Conservation (phyloP, 2,888 invertebrate species). For the Melipona bicolor region DNA sequence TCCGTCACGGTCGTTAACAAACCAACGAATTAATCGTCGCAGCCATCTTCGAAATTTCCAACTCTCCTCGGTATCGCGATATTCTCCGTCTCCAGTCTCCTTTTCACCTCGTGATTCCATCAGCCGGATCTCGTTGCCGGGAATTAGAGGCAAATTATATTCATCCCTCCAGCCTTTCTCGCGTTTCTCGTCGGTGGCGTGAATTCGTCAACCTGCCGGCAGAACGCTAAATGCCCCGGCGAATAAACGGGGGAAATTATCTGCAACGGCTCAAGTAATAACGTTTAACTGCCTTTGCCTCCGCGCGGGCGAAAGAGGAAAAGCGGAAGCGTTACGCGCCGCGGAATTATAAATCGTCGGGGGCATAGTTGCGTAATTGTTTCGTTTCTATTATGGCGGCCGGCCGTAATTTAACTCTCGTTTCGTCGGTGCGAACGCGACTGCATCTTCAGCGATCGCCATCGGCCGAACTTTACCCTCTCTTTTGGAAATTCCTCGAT, state of each 20-base stretch:
- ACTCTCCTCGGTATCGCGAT: too few relatives aligned
- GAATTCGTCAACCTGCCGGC: conserved; percentile 42
- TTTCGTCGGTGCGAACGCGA: conserved; percentile 13
- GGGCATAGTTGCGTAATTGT: conserved; percentile 81
- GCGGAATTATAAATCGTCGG: conserved; percentile 81
- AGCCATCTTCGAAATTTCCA: background rate
- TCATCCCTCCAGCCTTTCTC: background rate
- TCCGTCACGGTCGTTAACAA: too few relatives aligned
- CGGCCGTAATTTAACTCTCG: conserved; percentile 1
- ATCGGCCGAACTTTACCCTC: conserved; percentile 20
- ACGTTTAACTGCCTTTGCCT: conserved; percentile 73
- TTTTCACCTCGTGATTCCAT: conserved; percentile 16
- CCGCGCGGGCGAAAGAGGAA: conserved; percentile 32
- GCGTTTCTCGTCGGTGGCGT: conserved; percentile 9
- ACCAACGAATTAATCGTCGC: background rate
- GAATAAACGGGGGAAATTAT: conserved; percentile 81
- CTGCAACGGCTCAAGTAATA: conserved; percentile 80
- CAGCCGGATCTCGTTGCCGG: conserved; percentile 13
- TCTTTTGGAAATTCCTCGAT: background rate
- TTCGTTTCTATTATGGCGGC: conserved; percentile 57
- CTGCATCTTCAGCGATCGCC: background rate
- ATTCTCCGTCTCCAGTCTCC: background rate
- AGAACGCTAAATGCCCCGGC: conserved; percentile 40
- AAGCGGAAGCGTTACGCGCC: conserved; percentile 31
- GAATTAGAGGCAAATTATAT: conserved; percentile 56